Evolutionary conservation across 1,140 invertebrate genomes (phyloP).

Genomic region (Fopius arisanus): DNA sequence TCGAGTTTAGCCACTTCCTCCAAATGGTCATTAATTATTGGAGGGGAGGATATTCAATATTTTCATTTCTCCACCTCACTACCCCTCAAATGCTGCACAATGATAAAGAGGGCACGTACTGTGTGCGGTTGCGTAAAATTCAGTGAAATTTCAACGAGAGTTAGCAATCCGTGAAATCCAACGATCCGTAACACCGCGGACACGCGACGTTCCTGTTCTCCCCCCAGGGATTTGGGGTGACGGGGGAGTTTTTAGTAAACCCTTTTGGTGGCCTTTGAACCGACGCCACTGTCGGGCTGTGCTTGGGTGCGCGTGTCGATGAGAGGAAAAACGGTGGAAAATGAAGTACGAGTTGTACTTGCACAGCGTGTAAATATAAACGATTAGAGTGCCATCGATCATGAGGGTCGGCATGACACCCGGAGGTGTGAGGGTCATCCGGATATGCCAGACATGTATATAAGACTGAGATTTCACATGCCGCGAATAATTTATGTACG

Average conservation of each 20-base stretch:
- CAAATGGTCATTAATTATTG: not conserved
- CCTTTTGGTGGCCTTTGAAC: slow-evolving; percentile 26
- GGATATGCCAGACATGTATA: slow-evolving; percentile 4
- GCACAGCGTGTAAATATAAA: slow-evolving; percentile 48
- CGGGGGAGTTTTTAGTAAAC: slow-evolving; percentile 1
- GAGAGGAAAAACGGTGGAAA: not conserved
- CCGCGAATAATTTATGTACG: not conserved
- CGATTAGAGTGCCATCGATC: slow-evolving; percentile 55
- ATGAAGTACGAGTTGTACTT: slow-evolving; percentile 9
- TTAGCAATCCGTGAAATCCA: slow-evolving; percentile 33
- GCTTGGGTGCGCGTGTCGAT: not conserved
- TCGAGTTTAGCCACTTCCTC: not conserved
- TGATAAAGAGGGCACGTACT: not conserved
- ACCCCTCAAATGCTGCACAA: not conserved
- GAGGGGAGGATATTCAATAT: too few species aligned
- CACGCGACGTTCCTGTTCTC: not conserved
- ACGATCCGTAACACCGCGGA: slow-evolving; percentile 25
- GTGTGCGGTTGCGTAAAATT: slow-evolving; percentile 24
- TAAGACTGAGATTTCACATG: not conserved
- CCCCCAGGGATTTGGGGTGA: not conserved
- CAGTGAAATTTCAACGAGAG: slow-evolving; percentile 26
- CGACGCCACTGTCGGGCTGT: not conserved
- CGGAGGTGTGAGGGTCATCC: not conserved
- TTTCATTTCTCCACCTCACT: not conserved
- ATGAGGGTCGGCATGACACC: slow-evolving; percentile 34